Evolutionary conservation across 2,888 invertebrate species (phyloP).

Genomic region (Heterodera filipjevi): DNA sequence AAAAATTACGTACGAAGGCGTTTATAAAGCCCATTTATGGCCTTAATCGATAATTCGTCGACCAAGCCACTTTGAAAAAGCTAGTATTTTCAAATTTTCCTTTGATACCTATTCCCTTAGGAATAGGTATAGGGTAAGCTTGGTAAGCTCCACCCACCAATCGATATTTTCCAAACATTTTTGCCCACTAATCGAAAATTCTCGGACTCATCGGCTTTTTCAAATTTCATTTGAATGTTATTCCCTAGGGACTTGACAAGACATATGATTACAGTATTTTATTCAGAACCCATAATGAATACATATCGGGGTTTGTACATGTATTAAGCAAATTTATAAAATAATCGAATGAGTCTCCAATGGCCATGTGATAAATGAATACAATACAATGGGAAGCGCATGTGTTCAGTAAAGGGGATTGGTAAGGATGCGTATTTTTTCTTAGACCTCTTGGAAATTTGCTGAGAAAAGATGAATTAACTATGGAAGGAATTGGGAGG

Average conservation of each 20-base stretch:
- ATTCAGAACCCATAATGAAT: background rate
- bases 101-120: no score
- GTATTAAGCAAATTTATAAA: constrained; percentile 13
- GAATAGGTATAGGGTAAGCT: no score
- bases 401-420: background rate
- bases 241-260: no score
- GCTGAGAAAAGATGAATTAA: constrained; percentile 2
- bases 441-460: constrained; percentile 12
- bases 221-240: no score
- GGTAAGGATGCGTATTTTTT: background rate
- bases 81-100: background rate
- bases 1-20: no score
- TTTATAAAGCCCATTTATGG: no score
- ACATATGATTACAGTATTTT: no score
- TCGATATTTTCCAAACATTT: background rate
- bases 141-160: no score
- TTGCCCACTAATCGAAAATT: background rate
- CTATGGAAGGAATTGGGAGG: background rate
- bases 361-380: background rate
- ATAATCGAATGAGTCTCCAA: background rate
- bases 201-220: no score
- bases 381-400: constrained; percentile 25
- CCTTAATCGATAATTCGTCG: no score
- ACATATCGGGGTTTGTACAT: constrained; percentile 12
- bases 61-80: no score